These are phyloP conservation scores for Anabas testudineus DNA, from an alignment of 2,797 vertebrate genomes.

Conservation along the genomic window DNA sequence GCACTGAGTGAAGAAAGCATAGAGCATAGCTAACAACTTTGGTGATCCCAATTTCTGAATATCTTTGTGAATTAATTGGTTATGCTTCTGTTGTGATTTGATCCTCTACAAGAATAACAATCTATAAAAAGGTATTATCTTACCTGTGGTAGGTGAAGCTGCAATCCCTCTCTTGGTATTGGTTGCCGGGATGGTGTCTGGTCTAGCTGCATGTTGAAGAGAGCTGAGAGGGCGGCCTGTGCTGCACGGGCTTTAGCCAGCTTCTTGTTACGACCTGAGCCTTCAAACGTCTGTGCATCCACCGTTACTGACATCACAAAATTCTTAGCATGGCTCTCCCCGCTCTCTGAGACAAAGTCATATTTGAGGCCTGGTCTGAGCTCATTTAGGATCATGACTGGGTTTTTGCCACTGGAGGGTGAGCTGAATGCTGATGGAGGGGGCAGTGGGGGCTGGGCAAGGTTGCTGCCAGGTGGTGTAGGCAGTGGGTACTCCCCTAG, in stretches of 20 bases:
- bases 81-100: background rate
- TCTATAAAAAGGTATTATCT: conserved; percentile 39
- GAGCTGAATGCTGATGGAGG: conserved; percentile 86
- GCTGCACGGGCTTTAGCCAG: conserved; percentile 97
- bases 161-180: conserved; percentile 95
- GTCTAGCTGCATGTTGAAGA: conserved; percentile 98
- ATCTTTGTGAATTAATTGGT: background rate
- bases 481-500: conserved; percentile 89
- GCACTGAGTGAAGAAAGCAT: background rate
- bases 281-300: conserved; percentile 94
- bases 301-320: conserved; percentile 98
- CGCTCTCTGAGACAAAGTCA: conserved; percentile 96
- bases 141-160: conserved; percentile 97
- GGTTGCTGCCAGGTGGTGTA: conserved; percentile 82
- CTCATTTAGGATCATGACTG: conserved; percentile 98
- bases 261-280: conserved; percentile 98
- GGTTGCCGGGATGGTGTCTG: conserved; percentile 96
- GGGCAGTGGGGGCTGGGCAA: conserved; percentile 89
- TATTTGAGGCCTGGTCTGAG: conserved; percentile 96
- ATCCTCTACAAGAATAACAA: conserved; percentile 1
- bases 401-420: conserved; percentile 93
- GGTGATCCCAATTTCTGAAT: background rate
- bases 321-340: conserved; percentile 98
- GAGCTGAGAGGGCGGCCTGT: conserved; percentile 92
- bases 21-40: no score